Conservation (phyloP, 2,888 invertebrate species). For the Strigamia crassipes region DNA sequence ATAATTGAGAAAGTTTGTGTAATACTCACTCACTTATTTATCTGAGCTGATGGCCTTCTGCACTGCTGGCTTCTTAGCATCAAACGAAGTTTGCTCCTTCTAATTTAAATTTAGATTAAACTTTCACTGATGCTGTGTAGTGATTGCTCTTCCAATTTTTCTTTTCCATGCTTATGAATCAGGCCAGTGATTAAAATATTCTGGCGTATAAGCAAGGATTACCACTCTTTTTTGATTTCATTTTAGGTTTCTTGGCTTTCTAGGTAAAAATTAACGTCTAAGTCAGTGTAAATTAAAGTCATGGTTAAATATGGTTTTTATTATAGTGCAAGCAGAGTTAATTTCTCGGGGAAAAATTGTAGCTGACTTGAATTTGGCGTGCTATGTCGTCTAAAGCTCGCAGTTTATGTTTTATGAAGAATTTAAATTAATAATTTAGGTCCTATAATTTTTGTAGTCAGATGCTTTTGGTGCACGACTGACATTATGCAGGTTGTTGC, state of each 20-base stretch:
- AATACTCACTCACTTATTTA: conserved; percentile 26
- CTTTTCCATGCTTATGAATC: conserved; percentile 33
- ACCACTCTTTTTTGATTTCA: background rate
- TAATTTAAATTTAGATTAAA: conserved; percentile 42
- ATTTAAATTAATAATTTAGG: conserved; percentile 27
- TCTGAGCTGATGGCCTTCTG: conserved; percentile 29
- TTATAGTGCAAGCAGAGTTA: too few relatives aligned
- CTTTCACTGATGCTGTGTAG: conserved; percentile 38
- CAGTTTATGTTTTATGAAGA: conserved; percentile 10
- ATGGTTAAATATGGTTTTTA: too few relatives aligned
- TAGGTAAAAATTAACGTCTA: too few relatives aligned
- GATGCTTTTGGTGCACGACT: conserved; percentile 16
- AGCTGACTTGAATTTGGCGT: background rate
- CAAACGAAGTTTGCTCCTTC: conserved; percentile 40
- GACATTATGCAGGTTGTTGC: conserved; percentile 35
- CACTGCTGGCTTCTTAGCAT: conserved; percentile 35
- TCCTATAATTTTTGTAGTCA: conserved; percentile 1
- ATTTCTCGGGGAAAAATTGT: background rate
- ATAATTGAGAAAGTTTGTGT: conserved; percentile 36
- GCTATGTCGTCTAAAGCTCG: background rate
- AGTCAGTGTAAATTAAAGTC: too few relatives aligned
- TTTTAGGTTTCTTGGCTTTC: too few relatives aligned
- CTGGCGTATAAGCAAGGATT: background rate
- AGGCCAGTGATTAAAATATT: background rate
- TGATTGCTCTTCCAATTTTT: conserved; percentile 40